Conservation (phyloP, 1,140 invertebrate genomes). For the Lanistes nyassanus region DNA sequence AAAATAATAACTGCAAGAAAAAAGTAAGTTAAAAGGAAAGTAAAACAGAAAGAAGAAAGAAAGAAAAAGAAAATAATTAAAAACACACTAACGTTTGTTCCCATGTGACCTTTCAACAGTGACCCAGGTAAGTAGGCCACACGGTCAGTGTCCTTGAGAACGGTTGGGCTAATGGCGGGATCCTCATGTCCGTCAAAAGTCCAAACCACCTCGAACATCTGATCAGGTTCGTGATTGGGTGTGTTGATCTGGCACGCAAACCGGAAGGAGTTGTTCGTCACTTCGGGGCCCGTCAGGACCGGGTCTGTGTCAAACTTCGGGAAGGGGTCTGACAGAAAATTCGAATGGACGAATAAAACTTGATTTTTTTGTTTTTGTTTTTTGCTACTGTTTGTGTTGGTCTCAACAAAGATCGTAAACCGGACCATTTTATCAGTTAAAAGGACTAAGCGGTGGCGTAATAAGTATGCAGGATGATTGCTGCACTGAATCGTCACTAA, state of each 20-base stretch:
- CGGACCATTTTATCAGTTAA: no score
- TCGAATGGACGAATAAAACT: no score
- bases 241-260: conserved; percentile 37
- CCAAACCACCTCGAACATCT: conserved; percentile 38
- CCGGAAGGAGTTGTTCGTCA: conserved; percentile 20
- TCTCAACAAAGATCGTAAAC: no score
- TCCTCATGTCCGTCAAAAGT: conserved; percentile 31
- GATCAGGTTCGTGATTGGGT: conserved; percentile 28
- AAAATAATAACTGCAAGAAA: no score
- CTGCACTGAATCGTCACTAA: no score
- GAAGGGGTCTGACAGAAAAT: conserved; percentile 28
- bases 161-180: conserved; percentile 6
- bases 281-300: conserved; percentile 20
- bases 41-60: no score
- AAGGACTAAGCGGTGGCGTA: no score
- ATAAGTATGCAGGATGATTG: no score
- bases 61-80: neutral
- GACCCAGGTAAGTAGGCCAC: conserved; percentile 27
- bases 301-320: conserved; percentile 30
- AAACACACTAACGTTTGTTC: neutral
- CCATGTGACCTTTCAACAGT: conserved; percentile 27
- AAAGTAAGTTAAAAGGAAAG: no score
- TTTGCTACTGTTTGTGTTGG: no score
- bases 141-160: conserved; percentile 26
- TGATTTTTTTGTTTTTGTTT: no score